phyloP scores from a whole-genome alignment of 2,888 invertebrate genomes.

The Automeris io region DNA sequence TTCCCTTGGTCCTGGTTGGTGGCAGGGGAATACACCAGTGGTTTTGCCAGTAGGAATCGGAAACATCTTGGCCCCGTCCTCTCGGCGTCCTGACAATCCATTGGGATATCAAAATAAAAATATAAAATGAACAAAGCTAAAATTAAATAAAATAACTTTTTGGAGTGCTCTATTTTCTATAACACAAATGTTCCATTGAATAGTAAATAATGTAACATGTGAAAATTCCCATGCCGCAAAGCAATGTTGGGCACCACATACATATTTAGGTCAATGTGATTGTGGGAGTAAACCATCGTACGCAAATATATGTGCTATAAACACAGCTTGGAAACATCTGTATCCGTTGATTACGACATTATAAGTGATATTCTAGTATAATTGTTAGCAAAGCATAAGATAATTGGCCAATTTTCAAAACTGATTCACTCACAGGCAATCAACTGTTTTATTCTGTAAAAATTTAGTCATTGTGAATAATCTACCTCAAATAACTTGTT shows the following conservation, averaged over 20 bases:
- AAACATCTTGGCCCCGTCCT: too few species aligned
- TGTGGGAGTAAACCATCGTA: slow-evolving; percentile 30
- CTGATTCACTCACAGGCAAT: neutral
- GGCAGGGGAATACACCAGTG: too few species aligned
- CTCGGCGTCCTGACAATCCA: too few species aligned
- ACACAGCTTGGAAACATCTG: slow-evolving; percentile 24
- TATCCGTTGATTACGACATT: slow-evolving; percentile 28
- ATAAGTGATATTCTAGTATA: slow-evolving; percentile 2
- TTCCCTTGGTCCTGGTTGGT: too few species aligned
- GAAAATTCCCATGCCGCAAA: slow-evolving; percentile 4
- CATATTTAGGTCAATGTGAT: slow-evolving; percentile 44
- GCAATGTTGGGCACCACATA: neutral
- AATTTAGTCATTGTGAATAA: neutral
- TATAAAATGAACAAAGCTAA: too few species aligned
- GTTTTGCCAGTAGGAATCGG: too few species aligned
- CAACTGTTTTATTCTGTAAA: neutral
- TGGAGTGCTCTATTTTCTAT: slow-evolving; percentile 14
- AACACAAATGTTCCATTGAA: slow-evolving; percentile 9
- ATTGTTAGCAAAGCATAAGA: slow-evolving; percentile 2
- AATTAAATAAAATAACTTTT: too few species aligned
- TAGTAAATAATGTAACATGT: slow-evolving; percentile 3
- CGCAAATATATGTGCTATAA: slow-evolving; percentile 31
- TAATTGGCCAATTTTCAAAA: neutral
- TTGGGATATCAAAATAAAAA: too few species aligned
- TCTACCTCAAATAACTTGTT: too few species aligned